These are phyloP conservation scores for Patiria pectinifera DNA, from an alignment of 53 echinoderm and acorn worm species.

Conservation along the genomic window DNA sequence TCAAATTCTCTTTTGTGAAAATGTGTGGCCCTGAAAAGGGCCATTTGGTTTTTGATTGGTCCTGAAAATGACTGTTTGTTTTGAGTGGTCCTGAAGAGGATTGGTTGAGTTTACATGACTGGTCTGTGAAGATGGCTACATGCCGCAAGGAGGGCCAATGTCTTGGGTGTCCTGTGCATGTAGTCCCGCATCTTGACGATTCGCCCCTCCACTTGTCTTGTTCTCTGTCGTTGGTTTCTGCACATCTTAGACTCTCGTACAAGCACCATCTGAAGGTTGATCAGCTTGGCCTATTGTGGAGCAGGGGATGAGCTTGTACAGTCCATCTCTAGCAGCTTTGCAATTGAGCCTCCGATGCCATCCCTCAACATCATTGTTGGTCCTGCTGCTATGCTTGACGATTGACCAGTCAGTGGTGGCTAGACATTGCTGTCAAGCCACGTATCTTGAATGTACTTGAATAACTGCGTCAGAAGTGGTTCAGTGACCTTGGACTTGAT, in stretches of 20 bases:
- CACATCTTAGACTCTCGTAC: constrained; percentile 50
- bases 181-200: too few species aligned
- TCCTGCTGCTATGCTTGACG: constrained; percentile 20
- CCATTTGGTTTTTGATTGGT: too few species aligned
- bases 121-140: too few species aligned
- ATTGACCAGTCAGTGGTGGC: constrained; percentile 31
- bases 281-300: constrained; percentile 17
- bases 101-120: too few species aligned
- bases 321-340: constrained; percentile 11
- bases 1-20: too few species aligned
- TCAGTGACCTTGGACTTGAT: background rate
- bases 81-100: too few species aligned
- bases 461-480: background rate
- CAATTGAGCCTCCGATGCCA: constrained; percentile 27
- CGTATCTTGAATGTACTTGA: constrained; percentile 5
- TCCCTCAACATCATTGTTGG: background rate
- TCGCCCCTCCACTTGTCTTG: constrained; percentile 18
- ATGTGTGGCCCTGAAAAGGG: too few species aligned
- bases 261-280: constrained; percentile 20
- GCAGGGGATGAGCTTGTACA: constrained; percentile 34
- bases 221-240: constrained; percentile 37
- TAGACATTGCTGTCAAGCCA: constrained; percentile 24
- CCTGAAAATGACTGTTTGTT: too few species aligned
- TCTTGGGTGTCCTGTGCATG: too few species aligned
- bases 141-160: too few species aligned